phyloP scores from a whole-genome alignment of 1,140 invertebrate genomes.

The Diploscapter pachys region DNA sequence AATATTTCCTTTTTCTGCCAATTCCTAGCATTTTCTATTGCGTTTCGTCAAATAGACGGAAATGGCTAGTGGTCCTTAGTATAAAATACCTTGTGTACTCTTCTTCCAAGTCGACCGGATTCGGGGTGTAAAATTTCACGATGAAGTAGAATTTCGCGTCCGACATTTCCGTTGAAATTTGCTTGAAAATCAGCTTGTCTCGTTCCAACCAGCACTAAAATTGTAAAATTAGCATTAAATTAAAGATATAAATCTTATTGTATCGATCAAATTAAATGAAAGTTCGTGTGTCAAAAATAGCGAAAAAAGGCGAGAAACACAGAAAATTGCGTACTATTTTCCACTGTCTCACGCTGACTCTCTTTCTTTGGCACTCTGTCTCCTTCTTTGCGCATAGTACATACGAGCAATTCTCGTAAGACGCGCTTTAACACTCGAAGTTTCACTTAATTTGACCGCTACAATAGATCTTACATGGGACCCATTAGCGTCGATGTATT shows the following conservation, averaged over 20 bases:
- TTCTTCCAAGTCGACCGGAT: slow-evolving; percentile 93
- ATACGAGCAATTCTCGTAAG: too few relatives aligned
- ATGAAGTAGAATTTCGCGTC: slow-evolving; percentile 75
- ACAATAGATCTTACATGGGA: slow-evolving; percentile 16
- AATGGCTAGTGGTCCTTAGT: background rate
- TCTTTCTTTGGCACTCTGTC: background rate
- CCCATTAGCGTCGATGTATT: slow-evolving; percentile 82
- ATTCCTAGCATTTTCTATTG: background rate
- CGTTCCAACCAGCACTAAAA: slow-evolving; percentile 90
- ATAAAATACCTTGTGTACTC: slow-evolving; percentile 79
- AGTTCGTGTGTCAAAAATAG: background rate
- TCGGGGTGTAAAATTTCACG: slow-evolving; percentile 98
- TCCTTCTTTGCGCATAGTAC: background rate
- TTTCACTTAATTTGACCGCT: background rate
- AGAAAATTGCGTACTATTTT: background rate
- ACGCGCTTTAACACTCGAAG: too few relatives aligned
- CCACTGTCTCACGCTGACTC: background rate
- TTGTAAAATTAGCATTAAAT: slow-evolving; percentile 17
- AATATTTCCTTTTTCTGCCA: too few relatives aligned
- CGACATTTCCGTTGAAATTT: slow-evolving; percentile 82
- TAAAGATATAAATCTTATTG: background rate
- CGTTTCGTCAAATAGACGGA: background rate
- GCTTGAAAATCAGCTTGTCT: slow-evolving; percentile 89
- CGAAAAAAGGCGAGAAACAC: background rate
- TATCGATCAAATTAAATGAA: background rate